phyloP scores from a whole-genome alignment of 2,113 vertebrate genomes.

The Apeltes quadracus region DNA sequence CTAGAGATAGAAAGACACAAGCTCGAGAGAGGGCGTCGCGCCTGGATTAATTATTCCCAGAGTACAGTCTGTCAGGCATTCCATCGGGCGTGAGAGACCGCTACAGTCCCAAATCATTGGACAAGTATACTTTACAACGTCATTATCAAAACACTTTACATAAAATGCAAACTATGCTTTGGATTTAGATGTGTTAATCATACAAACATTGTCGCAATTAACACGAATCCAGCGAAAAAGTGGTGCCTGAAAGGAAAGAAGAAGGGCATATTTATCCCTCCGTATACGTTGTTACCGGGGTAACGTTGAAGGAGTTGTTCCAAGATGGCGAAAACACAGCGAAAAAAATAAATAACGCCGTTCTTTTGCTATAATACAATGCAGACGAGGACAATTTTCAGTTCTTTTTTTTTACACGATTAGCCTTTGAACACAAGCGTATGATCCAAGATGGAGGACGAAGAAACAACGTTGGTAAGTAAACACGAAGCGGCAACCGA shows the following conservation, averaged over 20 bases:
- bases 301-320: slow-evolving; percentile 50
- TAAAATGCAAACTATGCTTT: fast-evolving
- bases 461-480: slow-evolving; percentile 77
- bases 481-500: not conserved
- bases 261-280: fast-evolving
- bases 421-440: not conserved
- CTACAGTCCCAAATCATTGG: not conserved
- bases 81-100: fast-evolving
- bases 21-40: fast-evolving
- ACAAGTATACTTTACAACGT: not conserved
- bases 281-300: slow-evolving; percentile 38
- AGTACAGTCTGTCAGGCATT: slow-evolving; percentile 2
- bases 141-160: not conserved
- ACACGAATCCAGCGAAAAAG: fast-evolving
- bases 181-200: not conserved
- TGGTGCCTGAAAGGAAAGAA: not conserved
- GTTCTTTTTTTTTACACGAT: not conserved
- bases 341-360: not conserved
- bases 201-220: fast-evolving
- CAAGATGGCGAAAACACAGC: slow-evolving; percentile 72
- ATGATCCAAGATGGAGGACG: slow-evolving; percentile 71
- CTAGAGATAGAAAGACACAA: slow-evolving; percentile 27
- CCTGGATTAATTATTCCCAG: fast-evolving
- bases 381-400: not conserved
- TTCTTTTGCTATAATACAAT: not conserved